phyloP scores from a whole-genome alignment of 92 coral and sea anemone species.

The Galaxea fascicularis region DNA sequence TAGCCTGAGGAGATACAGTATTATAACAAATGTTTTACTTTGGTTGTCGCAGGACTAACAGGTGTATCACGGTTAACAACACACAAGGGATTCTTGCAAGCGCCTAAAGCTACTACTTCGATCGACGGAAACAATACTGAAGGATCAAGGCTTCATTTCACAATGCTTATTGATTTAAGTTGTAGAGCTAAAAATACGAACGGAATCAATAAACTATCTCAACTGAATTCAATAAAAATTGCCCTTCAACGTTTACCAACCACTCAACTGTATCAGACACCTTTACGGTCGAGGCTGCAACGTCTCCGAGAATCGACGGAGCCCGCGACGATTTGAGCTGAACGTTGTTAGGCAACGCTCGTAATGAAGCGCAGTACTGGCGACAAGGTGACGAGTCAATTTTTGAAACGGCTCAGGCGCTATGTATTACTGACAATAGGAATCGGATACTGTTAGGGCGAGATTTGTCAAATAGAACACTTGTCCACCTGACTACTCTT shows the following conservation, averaged over 20 bases:
- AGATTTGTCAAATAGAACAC: no score
- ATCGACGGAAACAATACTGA: not conserved
- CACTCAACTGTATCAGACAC: not conserved
- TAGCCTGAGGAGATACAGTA: not conserved
- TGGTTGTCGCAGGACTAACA: not conserved
- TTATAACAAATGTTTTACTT: not conserved
- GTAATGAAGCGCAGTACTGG: not conserved
- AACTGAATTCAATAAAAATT: not conserved
- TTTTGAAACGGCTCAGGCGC: not conserved
- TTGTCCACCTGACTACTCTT: no score
- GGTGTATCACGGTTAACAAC: not conserved
- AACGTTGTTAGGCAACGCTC: not conserved
- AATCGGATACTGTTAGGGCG: no score
- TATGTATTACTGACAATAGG: not conserved
- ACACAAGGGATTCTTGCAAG: not conserved
- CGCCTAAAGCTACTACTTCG: not conserved
- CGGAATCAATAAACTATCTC: not conserved
- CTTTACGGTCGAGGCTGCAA: not conserved
- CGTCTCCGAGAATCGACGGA: not conserved
- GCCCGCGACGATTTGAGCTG: not conserved
- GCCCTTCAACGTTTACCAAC: not conserved
- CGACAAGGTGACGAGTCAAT: not conserved
- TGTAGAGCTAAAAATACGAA: no score
- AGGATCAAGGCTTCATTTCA: not conserved
- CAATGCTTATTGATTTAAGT: not conserved